A percentile compares a stretch with the other conserved stretches of the same genome.
Conservation (phyloP, 2,113 vertebrate species). For the Laticauda colubrina region DNA sequence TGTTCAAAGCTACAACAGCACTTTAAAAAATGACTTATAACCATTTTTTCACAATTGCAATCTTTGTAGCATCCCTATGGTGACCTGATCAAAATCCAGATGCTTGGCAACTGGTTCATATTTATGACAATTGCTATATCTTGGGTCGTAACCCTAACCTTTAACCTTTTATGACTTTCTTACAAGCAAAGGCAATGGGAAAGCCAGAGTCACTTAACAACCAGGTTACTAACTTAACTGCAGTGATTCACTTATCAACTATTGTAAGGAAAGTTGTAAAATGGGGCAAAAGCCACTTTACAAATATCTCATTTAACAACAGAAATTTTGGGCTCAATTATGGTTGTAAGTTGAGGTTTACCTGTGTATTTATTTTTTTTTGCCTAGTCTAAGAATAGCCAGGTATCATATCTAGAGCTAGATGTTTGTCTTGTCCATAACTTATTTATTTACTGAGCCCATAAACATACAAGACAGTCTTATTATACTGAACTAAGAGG, state of each 20-base stretch:
- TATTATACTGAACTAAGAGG: background rate
- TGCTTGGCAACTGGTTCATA: background rate
- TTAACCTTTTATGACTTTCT: background rate
- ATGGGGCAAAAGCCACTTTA: background rate
- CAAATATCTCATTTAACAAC: background rate
- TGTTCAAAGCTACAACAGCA: background rate
- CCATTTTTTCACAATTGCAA: background rate
- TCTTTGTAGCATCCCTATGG: background rate
- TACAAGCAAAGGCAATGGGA: background rate
- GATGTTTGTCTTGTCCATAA: background rate
- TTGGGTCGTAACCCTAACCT: too few relatives aligned
- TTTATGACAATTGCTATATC: background rate
- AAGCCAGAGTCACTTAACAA: background rate
- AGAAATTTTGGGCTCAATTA: background rate
- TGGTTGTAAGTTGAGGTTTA: background rate
- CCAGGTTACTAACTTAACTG: background rate
- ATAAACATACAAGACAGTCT: background rate
- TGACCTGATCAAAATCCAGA: background rate
- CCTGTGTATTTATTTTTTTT: background rate
- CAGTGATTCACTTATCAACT: background rate
- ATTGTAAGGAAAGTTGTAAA: background rate
- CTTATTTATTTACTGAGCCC: background rate
- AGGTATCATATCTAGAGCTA: background rate
- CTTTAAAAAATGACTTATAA: background rate
- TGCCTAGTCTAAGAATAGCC: background rate